Evolutionary conservation across 2,797 vertebrate genomes (phyloP).

Genomic region (Myotis planiceps): DNA sequence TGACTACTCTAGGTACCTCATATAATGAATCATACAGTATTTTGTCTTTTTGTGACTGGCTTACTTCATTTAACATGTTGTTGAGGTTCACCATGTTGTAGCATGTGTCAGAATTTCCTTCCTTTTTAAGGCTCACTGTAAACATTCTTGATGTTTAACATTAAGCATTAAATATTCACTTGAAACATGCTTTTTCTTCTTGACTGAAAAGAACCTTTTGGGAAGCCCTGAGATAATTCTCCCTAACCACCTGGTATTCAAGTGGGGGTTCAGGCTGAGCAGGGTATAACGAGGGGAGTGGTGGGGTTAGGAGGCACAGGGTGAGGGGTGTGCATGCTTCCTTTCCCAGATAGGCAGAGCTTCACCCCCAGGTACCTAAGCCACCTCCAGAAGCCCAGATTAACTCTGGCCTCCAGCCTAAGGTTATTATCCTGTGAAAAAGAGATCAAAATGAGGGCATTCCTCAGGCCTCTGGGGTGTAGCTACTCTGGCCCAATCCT

Average conservation of each 20-base stretch:
- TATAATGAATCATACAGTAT: background rate
- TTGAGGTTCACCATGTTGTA: background rate
- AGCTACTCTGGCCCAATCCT: background rate
- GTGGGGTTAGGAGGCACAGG: background rate
- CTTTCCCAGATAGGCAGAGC: background rate
- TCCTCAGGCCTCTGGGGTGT: background rate
- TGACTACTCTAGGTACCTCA: background rate
- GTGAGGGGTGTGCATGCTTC: background rate
- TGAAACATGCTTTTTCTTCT: conserved; percentile 36
- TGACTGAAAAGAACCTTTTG: background rate
- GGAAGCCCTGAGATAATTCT: background rate
- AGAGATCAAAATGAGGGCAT: background rate
- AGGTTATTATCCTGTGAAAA: background rate
- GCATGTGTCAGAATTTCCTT: background rate
- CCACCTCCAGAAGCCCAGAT: background rate
- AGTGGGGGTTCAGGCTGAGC: background rate
- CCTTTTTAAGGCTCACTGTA: background rate
- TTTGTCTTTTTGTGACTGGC: background rate
- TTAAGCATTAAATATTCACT: conserved; percentile 24
- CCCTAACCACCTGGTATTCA: background rate
- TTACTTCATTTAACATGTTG: background rate
- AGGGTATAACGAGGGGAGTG: background rate
- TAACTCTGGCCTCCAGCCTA: background rate
- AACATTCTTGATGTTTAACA: background rate
- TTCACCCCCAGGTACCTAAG: background rate